Conservation (phyloP, 2,888 invertebrate genomes). For the Leucozona laternaria region DNA sequence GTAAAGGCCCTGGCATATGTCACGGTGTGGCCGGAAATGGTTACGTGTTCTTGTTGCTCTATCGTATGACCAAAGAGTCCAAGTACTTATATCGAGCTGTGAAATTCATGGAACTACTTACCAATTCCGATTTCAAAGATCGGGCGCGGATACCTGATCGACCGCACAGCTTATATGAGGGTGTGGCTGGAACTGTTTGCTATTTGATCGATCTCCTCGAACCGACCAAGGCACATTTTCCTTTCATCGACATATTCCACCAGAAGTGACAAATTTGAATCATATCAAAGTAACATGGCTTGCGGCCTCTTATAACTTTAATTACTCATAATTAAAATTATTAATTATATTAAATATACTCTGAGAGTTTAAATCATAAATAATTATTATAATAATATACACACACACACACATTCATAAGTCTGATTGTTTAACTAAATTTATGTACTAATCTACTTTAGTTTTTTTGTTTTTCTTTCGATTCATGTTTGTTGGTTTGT, state of each 20-base stretch:
- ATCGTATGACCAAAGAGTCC: slow-evolving; percentile 89
- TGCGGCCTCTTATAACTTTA: slow-evolving; percentile 31
- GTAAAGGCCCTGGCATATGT: slow-evolving; percentile 95
- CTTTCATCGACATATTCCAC: slow-evolving; percentile 90
- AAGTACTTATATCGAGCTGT: slow-evolving; percentile 90
- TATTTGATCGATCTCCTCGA: slow-evolving; percentile 90
- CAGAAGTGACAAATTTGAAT: slow-evolving; percentile 52
- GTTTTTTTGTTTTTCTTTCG: background rate
- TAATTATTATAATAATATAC: slow-evolving; percentile 29
- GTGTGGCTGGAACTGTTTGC: slow-evolving; percentile 93
- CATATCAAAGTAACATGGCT: slow-evolving; percentile 39
- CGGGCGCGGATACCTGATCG: slow-evolving; percentile 91
- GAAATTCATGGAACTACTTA: slow-evolving; percentile 91
- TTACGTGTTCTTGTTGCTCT: slow-evolving; percentile 91
- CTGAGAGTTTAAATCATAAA: slow-evolving; percentile 56
- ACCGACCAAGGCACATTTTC: slow-evolving; percentile 91
- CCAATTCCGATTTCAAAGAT: slow-evolving; percentile 86
- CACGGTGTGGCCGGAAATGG: slow-evolving; percentile 94
- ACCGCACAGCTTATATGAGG: slow-evolving; percentile 93
- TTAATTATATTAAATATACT: slow-evolving; percentile 40
- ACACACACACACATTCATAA: slow-evolving; percentile 39
- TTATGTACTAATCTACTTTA: slow-evolving; percentile 19
- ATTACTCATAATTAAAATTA: slow-evolving; percentile 34
- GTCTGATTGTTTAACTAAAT: slow-evolving; percentile 48
- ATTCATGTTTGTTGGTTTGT: background rate